Evolutionary conservation across 2,113 vertebrate species (phyloP).

Genomic region (Callionymus lyra): DNA sequence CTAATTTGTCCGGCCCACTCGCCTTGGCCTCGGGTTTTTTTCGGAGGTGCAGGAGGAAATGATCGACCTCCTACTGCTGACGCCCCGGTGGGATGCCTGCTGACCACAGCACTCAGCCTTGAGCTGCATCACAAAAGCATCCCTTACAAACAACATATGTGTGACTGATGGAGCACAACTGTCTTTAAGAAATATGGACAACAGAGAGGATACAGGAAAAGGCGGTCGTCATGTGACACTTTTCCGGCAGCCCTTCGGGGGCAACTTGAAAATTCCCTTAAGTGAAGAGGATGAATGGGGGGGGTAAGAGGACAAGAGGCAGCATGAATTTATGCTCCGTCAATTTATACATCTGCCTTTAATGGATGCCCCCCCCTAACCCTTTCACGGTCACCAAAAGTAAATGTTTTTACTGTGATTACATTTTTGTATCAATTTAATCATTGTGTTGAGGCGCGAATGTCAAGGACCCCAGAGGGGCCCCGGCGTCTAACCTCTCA

Average conservation of each 20-base stretch:
- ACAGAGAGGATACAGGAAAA: conserved; percentile 26
- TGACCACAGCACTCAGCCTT: conserved; percentile 49
- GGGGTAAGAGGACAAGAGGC: conserved; percentile 21
- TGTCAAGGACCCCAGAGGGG: neutral
- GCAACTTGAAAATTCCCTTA: conserved; percentile 24
- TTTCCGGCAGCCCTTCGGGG: conserved; percentile 14
- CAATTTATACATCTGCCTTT: conserved; percentile 33
- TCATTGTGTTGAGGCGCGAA: conserved; percentile 7
- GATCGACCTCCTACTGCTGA: conserved; percentile 41
- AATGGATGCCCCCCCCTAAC: conserved; percentile 26
- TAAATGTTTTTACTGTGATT: conserved; percentile 9
- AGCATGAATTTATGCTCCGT: conserved; percentile 21
- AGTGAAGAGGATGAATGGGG: conserved; percentile 32
- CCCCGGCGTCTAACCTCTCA: conserved; percentile 12
- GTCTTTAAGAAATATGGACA: conserved; percentile 30
- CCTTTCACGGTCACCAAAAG: neutral
- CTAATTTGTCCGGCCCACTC: conserved; percentile 57
- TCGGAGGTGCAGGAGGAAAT: conserved; percentile 50
- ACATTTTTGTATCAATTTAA: conserved; percentile 28
- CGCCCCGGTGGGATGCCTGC: conserved; percentile 47
- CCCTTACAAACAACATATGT: conserved; percentile 56
- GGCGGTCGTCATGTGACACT: conserved; percentile 20
- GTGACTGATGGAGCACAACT: conserved; percentile 55
- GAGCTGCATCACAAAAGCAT: conserved; percentile 43
- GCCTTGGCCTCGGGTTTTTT: conserved; percentile 31